Percentiles rank a stretch among this genome's conserved stretches.
Evolutionary conservation across 2,113 vertebrate species (phyloP).

Genomic region (Leptobrachium leishanense): DNA sequence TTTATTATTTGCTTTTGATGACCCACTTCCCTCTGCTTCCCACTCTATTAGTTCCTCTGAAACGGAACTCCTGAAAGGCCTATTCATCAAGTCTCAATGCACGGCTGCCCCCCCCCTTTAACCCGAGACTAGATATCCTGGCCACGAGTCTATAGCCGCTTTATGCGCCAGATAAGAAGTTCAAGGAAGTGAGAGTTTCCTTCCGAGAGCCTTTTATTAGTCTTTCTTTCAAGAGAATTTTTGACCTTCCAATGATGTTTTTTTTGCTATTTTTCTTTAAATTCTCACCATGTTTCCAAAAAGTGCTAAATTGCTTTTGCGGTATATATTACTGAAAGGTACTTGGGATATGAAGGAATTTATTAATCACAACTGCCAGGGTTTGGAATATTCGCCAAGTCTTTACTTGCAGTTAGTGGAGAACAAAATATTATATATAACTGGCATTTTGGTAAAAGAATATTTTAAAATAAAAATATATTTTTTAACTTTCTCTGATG

Average conservation of each 20-base stretch:
- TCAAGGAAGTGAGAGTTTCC: conserved; percentile 37
- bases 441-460: too few relatives aligned
- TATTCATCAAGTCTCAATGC: conserved; percentile 25
- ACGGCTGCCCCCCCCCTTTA: conserved; percentile 30
- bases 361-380: background rate
- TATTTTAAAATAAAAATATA: too few relatives aligned
- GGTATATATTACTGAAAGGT: background rate
- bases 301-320: background rate
- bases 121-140: conserved; percentile 36
- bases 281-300: conserved; percentile 31
- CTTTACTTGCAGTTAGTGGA: too few relatives aligned
- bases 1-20: conserved; percentile 35
- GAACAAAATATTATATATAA: too few relatives aligned
- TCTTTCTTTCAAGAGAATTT: conserved; percentile 32
- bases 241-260: conserved; percentile 45
- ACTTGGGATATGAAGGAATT: background rate
- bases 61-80: conserved; percentile 39
- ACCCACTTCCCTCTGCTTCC: conserved; percentile 24
- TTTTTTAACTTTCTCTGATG: too few relatives aligned
- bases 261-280: conserved; percentile 4
- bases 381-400: too few relatives aligned
- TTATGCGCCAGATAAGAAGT: conserved; percentile 41
- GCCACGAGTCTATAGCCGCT: conserved; percentile 25
- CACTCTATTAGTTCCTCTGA: conserved; percentile 32
- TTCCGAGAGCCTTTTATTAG: conserved; percentile 39